Conservation (phyloP, 2,888 invertebrate species). For the Nemotelus pantherinus region DNA sequence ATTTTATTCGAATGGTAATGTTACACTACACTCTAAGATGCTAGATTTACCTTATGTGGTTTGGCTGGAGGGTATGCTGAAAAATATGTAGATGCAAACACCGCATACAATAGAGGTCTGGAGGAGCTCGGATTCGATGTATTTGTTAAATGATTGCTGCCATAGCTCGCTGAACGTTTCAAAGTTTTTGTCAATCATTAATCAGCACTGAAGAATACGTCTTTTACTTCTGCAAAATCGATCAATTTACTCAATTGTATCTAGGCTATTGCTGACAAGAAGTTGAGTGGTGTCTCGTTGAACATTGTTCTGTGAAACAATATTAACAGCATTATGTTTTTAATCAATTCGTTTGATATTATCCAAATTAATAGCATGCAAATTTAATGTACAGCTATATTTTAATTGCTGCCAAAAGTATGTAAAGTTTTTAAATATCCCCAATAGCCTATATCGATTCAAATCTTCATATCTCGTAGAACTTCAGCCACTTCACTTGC, state of each 20-base stretch:
- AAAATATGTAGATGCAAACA: background rate
- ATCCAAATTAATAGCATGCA: too few relatives aligned
- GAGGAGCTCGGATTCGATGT: background rate
- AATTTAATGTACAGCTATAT: too few relatives aligned
- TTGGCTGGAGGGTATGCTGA: background rate
- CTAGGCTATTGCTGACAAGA: background rate
- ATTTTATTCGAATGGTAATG: background rate
- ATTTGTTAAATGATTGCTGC: slow-evolving; percentile 9
- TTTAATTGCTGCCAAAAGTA: too few relatives aligned
- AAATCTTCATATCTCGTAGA: too few relatives aligned
- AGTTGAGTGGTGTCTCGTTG: background rate
- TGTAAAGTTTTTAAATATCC: too few relatives aligned
- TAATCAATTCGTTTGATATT: too few relatives aligned
- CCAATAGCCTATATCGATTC: too few relatives aligned
- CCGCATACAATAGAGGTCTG: background rate
- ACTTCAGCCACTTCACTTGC: too few relatives aligned
- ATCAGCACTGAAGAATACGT: slow-evolving; percentile 16
- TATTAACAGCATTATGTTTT: too few relatives aligned
- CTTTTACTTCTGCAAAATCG: background rate
- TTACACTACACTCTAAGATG: background rate
- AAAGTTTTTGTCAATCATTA: slow-evolving; percentile 18
- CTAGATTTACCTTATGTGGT: background rate
- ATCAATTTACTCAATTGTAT: background rate
- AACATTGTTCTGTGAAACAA: background rate
- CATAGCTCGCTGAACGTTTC: background rate